phyloP scores from a whole-genome alignment of 2,113 vertebrate species.

The Plecturocebus donacophilus region DNA sequence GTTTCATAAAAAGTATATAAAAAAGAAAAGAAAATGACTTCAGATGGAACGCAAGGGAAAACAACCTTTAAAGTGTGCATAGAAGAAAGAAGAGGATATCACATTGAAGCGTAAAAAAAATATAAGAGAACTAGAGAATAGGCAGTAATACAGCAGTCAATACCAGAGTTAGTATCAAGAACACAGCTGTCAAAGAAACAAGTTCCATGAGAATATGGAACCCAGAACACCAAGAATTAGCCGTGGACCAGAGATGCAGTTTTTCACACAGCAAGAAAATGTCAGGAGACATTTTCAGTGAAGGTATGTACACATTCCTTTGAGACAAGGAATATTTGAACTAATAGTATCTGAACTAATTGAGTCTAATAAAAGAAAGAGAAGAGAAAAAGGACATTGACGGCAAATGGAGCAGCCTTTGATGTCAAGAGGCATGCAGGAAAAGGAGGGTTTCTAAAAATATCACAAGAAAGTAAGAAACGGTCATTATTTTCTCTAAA shows the following conservation, averaged over 20 bases:
- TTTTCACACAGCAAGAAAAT: not conserved
- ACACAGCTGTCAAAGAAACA: not conserved
- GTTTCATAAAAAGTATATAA: not conserved
- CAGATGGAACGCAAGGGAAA: not conserved
- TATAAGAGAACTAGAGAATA: not conserved
- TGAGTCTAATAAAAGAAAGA: not conserved
- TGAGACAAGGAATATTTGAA: not conserved
- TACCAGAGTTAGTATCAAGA: not conserved
- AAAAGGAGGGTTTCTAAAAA: not conserved
- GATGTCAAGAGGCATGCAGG: not conserved
- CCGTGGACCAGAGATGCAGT: not conserved
- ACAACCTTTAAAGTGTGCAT: not conserved
- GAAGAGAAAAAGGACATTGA: not conserved
- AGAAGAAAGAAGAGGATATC: not conserved
- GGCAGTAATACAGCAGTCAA: not conserved
- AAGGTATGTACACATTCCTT: not conserved
- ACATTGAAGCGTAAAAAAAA: not conserved
- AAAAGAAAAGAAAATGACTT: not conserved
- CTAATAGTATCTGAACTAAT: not conserved
- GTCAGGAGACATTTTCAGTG: not conserved
- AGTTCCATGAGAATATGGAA: not conserved
- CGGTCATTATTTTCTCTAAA: not conserved
- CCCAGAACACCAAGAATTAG: not conserved
- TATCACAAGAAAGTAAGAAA: not conserved
- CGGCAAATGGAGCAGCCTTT: not conserved